These are phyloP conservation scores for Leptinotarsa tumamoca DNA, from an alignment of 2,888 invertebrate species.

Conservation along the genomic window DNA sequence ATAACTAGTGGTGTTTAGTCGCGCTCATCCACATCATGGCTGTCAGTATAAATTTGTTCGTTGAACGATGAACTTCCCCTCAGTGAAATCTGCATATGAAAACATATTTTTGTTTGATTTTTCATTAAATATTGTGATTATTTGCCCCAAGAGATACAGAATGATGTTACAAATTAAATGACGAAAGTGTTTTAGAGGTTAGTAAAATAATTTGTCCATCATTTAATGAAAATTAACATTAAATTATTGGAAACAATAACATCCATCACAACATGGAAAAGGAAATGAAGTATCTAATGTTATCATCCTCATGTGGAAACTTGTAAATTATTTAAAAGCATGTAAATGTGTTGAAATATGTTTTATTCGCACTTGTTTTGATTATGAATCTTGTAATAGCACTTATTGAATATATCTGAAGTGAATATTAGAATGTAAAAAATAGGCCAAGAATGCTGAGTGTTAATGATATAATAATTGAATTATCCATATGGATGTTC, in stretches of 20 bases:
- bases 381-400: not conserved
- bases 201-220: slow-evolving; percentile 39
- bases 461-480: slow-evolving; percentile 34
- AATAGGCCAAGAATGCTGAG: slow-evolving; percentile 46
- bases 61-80: slow-evolving; percentile 87
- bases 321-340: slow-evolving; percentile 7
- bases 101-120: slow-evolving; percentile 58
- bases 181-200: slow-evolving; percentile 48
- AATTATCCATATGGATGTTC: slow-evolving; percentile 45
- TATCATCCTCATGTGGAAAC: slow-evolving; percentile 29
- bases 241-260: slow-evolving; percentile 23
- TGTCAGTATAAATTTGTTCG: slow-evolving; percentile 98
- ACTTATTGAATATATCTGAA: not conserved
- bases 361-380: not conserved
- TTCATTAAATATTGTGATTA: slow-evolving; percentile 56
- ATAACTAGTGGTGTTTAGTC: slow-evolving; percentile 81
- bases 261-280: slow-evolving; percentile 35
- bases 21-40: slow-evolving; percentile 90
- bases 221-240: slow-evolving; percentile 12
- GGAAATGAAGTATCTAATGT: slow-evolving; percentile 32
- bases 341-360: slow-evolving; percentile 3
- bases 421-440: slow-evolving; percentile 40
- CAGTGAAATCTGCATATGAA: slow-evolving; percentile 70
- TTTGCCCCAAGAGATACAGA: slow-evolving; percentile 58
- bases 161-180: slow-evolving; percentile 59